Evolutionary conservation across 2,797 vertebrate genomes (phyloP).

Genomic region (Tapera naevia): DNA sequence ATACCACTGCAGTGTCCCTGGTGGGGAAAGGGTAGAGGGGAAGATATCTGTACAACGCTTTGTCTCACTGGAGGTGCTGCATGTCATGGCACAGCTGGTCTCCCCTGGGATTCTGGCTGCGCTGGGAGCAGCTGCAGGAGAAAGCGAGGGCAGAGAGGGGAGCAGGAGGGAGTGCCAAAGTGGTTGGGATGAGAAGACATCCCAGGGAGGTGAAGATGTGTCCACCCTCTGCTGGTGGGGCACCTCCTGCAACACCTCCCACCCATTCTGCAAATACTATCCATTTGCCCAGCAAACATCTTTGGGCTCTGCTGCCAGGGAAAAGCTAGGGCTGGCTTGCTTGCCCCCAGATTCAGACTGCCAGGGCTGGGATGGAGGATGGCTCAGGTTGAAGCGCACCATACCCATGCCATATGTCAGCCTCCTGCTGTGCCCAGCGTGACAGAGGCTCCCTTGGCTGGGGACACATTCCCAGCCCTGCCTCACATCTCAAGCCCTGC

Average conservation of each 20-base stretch:
- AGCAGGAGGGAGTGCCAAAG: neutral
- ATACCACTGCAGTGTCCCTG: neutral
- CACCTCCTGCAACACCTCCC: neutral
- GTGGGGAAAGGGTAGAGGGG: neutral
- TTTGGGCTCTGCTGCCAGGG: neutral
- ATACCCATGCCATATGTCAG: neutral
- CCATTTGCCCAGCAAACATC: rapidly evolving
- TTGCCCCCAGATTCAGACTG: neutral
- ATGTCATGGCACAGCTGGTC: neutral
- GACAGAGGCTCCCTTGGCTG: neutral
- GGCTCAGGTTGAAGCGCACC: neutral
- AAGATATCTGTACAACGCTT: neutral
- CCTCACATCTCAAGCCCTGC: neutral
- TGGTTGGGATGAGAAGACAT: neutral
- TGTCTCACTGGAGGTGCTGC: neutral
- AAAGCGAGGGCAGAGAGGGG: neutral
- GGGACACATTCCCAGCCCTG: neutral
- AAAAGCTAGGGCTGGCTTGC: neutral
- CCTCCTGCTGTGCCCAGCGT: rapidly evolving
- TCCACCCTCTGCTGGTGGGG: rapidly evolving
- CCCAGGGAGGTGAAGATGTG: neutral
- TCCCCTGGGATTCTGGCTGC: neutral
- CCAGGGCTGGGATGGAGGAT: neutral
- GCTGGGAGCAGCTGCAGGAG: neutral
- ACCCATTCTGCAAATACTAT: neutral